Conservation (phyloP, 2,797 vertebrate genomes). For the Meda fulgida region DNA sequence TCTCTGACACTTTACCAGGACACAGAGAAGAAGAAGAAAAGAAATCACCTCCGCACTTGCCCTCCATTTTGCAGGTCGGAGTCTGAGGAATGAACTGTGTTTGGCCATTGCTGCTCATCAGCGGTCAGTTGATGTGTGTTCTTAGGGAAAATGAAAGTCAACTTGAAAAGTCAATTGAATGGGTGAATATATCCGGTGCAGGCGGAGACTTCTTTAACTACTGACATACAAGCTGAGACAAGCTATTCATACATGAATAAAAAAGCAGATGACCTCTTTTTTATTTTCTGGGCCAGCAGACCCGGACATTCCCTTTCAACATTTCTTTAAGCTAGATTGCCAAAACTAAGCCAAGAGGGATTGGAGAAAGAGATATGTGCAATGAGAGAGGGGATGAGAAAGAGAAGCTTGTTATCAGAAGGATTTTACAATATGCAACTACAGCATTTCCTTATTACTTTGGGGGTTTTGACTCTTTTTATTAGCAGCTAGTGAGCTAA, state of each 20-base stretch:
- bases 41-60: constrained; percentile 48
- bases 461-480: background rate
- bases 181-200: constrained; percentile 45
- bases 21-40: constrained; percentile 20
- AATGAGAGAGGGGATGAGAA: background rate
- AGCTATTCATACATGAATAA: constrained; percentile 46
- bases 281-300: constrained; percentile 43
- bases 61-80: constrained; percentile 61
- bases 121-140: constrained; percentile 40
- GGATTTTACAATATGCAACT: constrained; percentile 7
- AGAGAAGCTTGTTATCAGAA: background rate
- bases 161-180: constrained; percentile 51
- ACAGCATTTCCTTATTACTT: background rate
- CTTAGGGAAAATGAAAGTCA: constrained; percentile 53
- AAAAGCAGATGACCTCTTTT: constrained; percentile 45
- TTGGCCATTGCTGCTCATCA: constrained; percentile 52
- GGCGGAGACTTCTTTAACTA: constrained; percentile 29
- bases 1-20: constrained; percentile 42
- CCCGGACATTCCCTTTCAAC: constrained; percentile 39
- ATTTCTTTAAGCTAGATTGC: constrained; percentile 32
- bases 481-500: constrained; percentile 7
- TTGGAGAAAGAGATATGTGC: constrained; percentile 10
- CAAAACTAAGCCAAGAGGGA: constrained; percentile 6
- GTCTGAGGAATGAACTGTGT: constrained; percentile 56
- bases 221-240: constrained; percentile 22